Evolutionary conservation across 1,140 invertebrate genomes (phyloP).

Genomic region (Maniola jurtina): DNA sequence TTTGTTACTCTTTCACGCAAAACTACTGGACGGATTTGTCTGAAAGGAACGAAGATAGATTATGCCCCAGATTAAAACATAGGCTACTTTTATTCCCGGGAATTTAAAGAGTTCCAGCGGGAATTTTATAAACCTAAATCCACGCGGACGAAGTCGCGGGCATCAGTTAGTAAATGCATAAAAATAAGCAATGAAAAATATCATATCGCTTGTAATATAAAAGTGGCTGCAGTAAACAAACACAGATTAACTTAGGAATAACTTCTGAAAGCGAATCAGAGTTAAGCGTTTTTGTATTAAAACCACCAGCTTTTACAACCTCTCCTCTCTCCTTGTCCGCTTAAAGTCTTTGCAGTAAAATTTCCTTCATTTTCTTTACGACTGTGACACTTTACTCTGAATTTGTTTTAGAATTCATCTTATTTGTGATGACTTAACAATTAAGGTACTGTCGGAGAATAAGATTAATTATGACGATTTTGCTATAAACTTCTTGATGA

Average conservation of each 20-base stretch:
- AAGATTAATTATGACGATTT: background rate
- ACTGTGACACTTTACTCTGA: slow-evolving; percentile 2
- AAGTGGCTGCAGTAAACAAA: slow-evolving; percentile 6
- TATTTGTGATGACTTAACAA: slow-evolving; percentile 1
- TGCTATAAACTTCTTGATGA: background rate
- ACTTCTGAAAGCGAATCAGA: slow-evolving; percentile 18
- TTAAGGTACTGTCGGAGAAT: background rate
- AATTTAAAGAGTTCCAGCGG: too few species aligned
- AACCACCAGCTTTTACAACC: slow-evolving; percentile 16
- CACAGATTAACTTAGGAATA: slow-evolving; percentile 21
- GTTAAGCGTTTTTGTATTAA: slow-evolving; percentile 24
- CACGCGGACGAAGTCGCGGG: too few species aligned
- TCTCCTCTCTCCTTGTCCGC: slow-evolving; percentile 4
- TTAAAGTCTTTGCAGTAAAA: slow-evolving; percentile 17
- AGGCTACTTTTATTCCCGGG: too few species aligned
- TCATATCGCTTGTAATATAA: background rate
- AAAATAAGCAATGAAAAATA: too few species aligned
- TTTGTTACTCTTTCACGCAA: too few species aligned
- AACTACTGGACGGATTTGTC: too few species aligned
- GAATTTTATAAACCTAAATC: too few species aligned
- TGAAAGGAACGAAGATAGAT: too few species aligned
- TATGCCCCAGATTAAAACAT: too few species aligned
- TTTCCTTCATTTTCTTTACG: slow-evolving; percentile 17
- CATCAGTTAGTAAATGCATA: too few species aligned
- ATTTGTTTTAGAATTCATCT: slow-evolving; percentile 2